Evolutionary conservation across 2,888 invertebrate species (phyloP).

Genomic region (Phorcus lineatus): DNA sequence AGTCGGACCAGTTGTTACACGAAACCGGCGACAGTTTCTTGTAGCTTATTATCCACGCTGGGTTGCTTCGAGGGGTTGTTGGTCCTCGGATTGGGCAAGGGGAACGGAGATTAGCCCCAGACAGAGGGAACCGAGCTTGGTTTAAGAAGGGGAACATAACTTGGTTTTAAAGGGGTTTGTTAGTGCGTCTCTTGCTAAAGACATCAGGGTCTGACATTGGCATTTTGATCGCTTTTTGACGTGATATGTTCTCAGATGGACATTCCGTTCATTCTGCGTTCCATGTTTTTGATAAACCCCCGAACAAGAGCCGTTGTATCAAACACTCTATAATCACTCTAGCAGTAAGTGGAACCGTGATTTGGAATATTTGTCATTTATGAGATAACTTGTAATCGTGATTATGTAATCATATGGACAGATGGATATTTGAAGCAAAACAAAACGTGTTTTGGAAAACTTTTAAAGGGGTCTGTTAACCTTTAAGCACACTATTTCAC

Average conservation of each 20-base stretch:
- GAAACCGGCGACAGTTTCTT: conserved; percentile 20
- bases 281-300: conserved; percentile 21
- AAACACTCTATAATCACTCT: neutral
- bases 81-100: too few species aligned
- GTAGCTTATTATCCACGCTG: neutral
- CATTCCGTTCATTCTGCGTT: neutral
- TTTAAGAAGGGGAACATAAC: neutral
- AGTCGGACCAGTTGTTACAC: conserved; percentile 15
- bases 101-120: too few species aligned
- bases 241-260: conserved; percentile 14
- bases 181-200: conserved; percentile 10
- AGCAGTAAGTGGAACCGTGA: too few species aligned
- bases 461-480: too few species aligned
- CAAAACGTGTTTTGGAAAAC: too few species aligned
- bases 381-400: too few species aligned
- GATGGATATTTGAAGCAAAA: too few species aligned
- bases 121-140: too few species aligned
- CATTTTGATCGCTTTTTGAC: conserved; percentile 25
- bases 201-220: conserved; percentile 16
- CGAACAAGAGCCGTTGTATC: neutral
- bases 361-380: too few species aligned
- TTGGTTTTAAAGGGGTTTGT: neutral
- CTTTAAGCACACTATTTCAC: too few species aligned
- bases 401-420: too few species aligned
- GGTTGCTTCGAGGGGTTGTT: neutral